These are phyloP conservation scores for Cuniculus paca DNA, from an alignment of 2,797 vertebrate genomes.

Conservation along the genomic window DNA sequence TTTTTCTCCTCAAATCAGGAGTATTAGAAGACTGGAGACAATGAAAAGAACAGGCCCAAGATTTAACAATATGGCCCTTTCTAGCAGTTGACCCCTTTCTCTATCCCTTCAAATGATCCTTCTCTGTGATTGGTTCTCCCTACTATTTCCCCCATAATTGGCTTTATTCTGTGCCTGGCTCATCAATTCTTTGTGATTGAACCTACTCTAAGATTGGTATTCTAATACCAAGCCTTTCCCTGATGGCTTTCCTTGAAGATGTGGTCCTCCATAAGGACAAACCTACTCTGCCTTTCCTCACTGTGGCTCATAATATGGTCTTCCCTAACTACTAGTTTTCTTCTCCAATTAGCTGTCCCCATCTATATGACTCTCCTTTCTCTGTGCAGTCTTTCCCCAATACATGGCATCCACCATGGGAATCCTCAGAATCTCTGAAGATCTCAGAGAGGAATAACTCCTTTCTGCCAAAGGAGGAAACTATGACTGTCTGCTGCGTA, in stretches of 20 bases:
- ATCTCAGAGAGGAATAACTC: background rate
- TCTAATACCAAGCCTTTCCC: background rate
- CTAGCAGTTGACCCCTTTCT: background rate
- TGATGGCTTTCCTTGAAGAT: background rate
- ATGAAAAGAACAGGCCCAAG: no score
- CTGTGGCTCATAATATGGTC: background rate
- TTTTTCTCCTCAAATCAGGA: background rate
- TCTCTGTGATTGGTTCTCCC: background rate
- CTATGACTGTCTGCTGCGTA: background rate
- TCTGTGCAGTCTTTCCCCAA: background rate
- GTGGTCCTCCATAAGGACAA: background rate
- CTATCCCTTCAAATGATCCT: background rate
- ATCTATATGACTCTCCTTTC: background rate
- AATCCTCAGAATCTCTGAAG: background rate
- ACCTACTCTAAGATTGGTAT: background rate
- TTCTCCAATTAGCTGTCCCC: background rate
- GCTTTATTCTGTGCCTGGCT: background rate
- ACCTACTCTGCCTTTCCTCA: background rate
- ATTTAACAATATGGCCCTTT: fast-evolving
- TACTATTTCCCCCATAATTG: background rate
- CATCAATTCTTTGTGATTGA: background rate
- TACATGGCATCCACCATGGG: background rate
- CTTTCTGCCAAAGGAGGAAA: background rate
- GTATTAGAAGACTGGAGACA: background rate
- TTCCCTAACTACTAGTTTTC: background rate